Base-by-base conservation (phyloP, 2,888 invertebrate species). In the Onchidella celtica region DNA sequence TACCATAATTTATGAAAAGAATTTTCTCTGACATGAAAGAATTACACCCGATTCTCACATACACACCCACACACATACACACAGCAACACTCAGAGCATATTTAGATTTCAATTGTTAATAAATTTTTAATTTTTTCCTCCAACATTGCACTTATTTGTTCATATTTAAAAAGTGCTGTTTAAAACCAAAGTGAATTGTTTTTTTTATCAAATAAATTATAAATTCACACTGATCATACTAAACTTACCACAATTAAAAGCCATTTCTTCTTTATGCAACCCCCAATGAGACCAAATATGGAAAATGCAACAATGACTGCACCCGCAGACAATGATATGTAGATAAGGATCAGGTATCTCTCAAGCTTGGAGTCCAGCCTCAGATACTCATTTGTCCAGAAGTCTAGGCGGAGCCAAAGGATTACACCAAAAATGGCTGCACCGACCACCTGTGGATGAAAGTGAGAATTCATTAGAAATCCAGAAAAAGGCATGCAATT, bases 331-430 rank as follows among this genome's bases (percentile, higher is more conserved):
- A 91, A 86, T 55, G 89, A 85, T 66, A 91, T 86, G 81, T 91
- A 90, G 32, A 89, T 86, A 2, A 86, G 85, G 36, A 88, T 86
- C 11, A 88, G 84, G 72, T 89, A 90, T 36, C 86, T 83, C n/a
- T 87, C 82, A 3, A 90, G 86, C 29, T 87, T 86, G 3, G 83
- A 82, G 61, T 88, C 86, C n/a, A 89, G 86, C 55, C 83, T 83
- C 38, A 90, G 84, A 83, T 89, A 90, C 81, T 90, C 87, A 69
- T 88, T 90, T 21, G 88, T 86, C 88, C 89, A 91, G 82, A 87
- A 89, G 80, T 91, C 91, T 38, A 90, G 83, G 21, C 90, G 85
- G 17, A 91, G 82, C 88, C 90, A 90, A 29, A 91, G 85, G n/a
- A 89, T 86, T 66, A 90, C 86, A 3, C 89, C 90, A 81, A 90